phyloP scores from a whole-genome alignment of 2,113 vertebrate species.

The Eclectus roratus region DNA sequence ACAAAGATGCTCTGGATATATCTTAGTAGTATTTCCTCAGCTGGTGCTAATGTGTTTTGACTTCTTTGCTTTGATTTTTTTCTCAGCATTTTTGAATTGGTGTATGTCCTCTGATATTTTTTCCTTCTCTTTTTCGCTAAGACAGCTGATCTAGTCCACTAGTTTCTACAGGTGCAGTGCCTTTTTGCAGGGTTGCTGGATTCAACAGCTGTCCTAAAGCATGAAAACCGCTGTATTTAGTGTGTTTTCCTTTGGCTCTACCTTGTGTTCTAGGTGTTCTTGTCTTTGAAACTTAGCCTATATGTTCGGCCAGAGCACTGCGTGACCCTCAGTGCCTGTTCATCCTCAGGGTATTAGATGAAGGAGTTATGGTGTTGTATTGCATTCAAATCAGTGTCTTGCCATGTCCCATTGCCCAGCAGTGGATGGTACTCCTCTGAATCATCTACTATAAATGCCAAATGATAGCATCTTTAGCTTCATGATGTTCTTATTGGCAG shows the following conservation, averaged over 20 bases:
- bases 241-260: not conserved
- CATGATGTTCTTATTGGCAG: slow-evolving; percentile 46
- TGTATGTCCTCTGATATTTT: not conserved
- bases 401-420: not conserved
- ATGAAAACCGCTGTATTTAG: not conserved
- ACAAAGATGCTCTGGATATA: not conserved
- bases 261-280: slow-evolving; percentile 3
- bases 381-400: slow-evolving; percentile 48
- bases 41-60: not conserved
- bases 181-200: not conserved
- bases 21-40: not conserved
- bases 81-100: not conserved
- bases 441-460: slow-evolving; percentile 59
- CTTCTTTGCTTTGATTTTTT: not conserved
- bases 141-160: not conserved
- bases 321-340: not conserved
- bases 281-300: slow-evolving; percentile 24
- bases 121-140: not conserved
- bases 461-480: slow-evolving; percentile 61
- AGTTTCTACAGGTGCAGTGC: not conserved
- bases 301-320: not conserved
- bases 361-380: slow-evolving; percentile 10
- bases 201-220: not conserved
- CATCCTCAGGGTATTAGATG: not conserved
- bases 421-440: slow-evolving; percentile 43